Evolutionary conservation across 2,797 vertebrate species (phyloP).

Genomic region (Thalassophryne amazonica): DNA sequence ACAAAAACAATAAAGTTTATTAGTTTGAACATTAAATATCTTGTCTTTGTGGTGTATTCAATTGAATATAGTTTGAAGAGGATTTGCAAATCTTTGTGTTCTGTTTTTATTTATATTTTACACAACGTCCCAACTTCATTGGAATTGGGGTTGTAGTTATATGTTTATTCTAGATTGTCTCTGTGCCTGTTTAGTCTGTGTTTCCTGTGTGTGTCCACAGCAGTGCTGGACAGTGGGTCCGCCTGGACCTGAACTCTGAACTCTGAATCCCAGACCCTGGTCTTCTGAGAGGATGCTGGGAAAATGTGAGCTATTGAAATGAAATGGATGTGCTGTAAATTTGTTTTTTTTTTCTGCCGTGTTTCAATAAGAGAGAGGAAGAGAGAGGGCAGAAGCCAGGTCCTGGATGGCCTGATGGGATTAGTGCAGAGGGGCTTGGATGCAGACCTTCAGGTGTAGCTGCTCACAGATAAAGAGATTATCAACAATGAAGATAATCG

Average conservation of each 20-base stretch:
- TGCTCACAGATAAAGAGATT: slow-evolving; percentile 84
- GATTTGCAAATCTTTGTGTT: too few relatives aligned
- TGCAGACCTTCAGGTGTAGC: slow-evolving; percentile 68
- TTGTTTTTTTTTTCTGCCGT: slow-evolving; percentile 29
- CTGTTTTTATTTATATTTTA: too few relatives aligned
- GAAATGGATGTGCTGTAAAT: slow-evolving; percentile 62
- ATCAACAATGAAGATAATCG: slow-evolving; percentile 80
- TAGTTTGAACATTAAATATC: too few relatives aligned
- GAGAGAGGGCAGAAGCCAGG: slow-evolving; percentile 31
- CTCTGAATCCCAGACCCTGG: not conserved
- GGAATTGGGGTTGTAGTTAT: too few relatives aligned
- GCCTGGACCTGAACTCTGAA: too few relatives aligned
- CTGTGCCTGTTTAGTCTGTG: not conserved
- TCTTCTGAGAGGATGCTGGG: not conserved
- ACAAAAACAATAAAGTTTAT: too few relatives aligned
- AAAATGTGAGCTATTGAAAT: slow-evolving; percentile 59
- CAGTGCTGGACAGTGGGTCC: not conserved
- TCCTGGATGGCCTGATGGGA: slow-evolving; percentile 65
- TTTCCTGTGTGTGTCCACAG: not conserved
- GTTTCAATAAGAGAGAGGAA: slow-evolving; percentile 12
- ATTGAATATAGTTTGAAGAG: too few relatives aligned
- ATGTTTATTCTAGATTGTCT: too few relatives aligned
- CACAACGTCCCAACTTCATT: too few relatives aligned
- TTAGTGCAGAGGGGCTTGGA: slow-evolving; percentile 65
- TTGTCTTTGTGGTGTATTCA: too few relatives aligned